A percentile compares a stretch with the other conserved stretches of the same genome.
These are phyloP conservation scores for Staurois parvus DNA, from an alignment of 2,797 vertebrate genomes.

Conservation along the genomic window DNA sequence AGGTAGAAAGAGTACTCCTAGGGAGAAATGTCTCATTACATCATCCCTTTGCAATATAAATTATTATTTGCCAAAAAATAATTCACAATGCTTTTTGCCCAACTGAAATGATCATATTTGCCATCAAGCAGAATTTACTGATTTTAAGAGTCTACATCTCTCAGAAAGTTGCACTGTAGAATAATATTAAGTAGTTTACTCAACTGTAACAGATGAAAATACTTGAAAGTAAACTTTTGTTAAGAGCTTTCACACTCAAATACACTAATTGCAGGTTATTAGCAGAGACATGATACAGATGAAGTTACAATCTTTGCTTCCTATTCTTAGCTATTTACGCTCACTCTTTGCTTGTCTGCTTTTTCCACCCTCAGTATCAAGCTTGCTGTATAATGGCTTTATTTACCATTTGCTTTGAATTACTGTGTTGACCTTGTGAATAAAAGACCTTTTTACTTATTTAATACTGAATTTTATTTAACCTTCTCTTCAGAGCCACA, in stretches of 20 bases:
- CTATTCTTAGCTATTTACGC: slow-evolving; percentile 1
- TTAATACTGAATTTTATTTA: slow-evolving; percentile 67
- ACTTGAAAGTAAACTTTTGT: too few relatives aligned
- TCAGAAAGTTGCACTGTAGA: too few relatives aligned
- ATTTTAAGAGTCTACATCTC: too few relatives aligned
- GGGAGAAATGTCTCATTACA: too few relatives aligned
- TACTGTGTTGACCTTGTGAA: slow-evolving; percentile 56
- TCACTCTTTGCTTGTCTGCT: not conserved
- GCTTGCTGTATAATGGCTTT: slow-evolving; percentile 39
- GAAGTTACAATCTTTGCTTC: slow-evolving; percentile 18
- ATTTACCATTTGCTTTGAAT: slow-evolving; percentile 52
- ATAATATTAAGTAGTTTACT: too few relatives aligned
- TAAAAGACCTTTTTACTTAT: slow-evolving; percentile 54
- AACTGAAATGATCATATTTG: too few relatives aligned
- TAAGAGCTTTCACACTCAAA: not conserved
- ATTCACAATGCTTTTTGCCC: too few relatives aligned
- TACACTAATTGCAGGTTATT: not conserved
- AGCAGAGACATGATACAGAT: not conserved
- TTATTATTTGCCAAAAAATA: too few relatives aligned
- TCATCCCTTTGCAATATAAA: too few relatives aligned
- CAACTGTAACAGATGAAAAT: too few relatives aligned
- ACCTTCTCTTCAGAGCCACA: slow-evolving; percentile 61
- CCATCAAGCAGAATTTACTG: too few relatives aligned
- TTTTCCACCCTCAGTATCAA: not conserved
- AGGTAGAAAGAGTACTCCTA: too few relatives aligned